phyloP scores from a whole-genome alignment of 2,797 vertebrate genomes.

The Sebastes diploproa region DNA sequence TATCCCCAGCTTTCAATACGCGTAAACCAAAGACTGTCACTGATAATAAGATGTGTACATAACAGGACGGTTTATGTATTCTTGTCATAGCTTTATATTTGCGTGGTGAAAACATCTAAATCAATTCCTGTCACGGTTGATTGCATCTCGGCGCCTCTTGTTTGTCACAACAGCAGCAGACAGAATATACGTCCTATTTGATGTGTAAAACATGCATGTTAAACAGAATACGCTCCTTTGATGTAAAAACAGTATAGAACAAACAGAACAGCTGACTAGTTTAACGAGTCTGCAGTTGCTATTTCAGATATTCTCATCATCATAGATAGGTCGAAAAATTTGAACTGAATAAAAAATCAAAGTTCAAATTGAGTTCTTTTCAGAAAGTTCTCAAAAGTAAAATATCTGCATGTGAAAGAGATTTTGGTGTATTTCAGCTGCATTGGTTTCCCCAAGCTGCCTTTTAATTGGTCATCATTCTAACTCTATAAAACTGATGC shows the following conservation, averaged over 20 bases:
- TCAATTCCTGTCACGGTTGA: constrained; percentile 5
- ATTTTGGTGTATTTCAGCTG: background rate
- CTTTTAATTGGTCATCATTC: background rate
- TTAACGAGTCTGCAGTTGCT: background rate
- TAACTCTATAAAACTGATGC: background rate
- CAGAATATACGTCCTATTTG: background rate
- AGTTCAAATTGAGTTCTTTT: background rate
- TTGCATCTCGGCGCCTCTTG: background rate
- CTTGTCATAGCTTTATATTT: background rate
- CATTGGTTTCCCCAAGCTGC: background rate
- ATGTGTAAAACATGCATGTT: background rate
- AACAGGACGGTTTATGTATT: background rate
- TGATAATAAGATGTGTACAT: background rate
- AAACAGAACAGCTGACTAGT: background rate
- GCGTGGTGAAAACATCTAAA: constrained; percentile 8
- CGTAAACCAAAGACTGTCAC: background rate
- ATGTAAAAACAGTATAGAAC: background rate
- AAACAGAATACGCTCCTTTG: background rate
- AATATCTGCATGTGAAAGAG: background rate
- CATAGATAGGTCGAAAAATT: background rate
- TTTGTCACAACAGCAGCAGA: background rate
- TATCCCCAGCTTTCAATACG: background rate
- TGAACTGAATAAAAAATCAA: background rate
- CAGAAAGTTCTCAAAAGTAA: background rate
- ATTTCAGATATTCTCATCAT: background rate